Evolutionary conservation across 1,140 invertebrate genomes (phyloP).

Genomic region (Aphelenchoides avenae): DNA sequence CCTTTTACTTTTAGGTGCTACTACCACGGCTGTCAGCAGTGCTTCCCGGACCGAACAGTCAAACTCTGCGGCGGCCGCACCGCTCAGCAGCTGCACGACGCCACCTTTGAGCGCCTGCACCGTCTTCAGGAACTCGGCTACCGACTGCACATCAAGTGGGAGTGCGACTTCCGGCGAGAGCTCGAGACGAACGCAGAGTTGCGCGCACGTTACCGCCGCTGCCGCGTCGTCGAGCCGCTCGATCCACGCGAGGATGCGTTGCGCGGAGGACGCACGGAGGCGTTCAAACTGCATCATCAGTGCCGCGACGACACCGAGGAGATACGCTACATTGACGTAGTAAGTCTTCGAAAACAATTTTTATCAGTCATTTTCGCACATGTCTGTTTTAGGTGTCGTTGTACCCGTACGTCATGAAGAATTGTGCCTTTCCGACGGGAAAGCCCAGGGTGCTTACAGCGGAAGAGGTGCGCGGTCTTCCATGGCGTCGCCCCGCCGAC

Average conservation of each 20-base stretch:
- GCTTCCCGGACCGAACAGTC: not conserved
- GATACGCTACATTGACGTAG: conserved; percentile 10
- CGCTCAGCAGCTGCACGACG: not conserved
- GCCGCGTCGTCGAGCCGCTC: not conserved
- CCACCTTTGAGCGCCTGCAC: not conserved
- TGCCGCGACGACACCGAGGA: conserved; percentile 2
- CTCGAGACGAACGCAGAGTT: not conserved
- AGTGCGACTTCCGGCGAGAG: not conserved
- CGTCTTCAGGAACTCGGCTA: not conserved
- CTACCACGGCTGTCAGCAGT: not conserved
- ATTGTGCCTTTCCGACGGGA: not conserved
- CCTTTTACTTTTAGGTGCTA: too few relatives aligned
- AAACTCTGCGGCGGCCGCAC: not conserved
- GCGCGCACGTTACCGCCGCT: not conserved
- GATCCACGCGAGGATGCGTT: conserved; percentile 9
- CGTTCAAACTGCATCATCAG: conserved; percentile 14
- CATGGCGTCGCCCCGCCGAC: conserved; percentile 9
- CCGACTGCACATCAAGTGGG: not conserved
- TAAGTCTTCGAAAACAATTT: not conserved
- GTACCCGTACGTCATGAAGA: conserved; percentile 12
- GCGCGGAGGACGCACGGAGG: conserved; percentile 9
- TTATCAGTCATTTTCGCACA: not conserved
- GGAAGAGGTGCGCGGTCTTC: not conserved
- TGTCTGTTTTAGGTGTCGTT: not conserved
- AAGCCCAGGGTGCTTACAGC: not conserved